Conservation (phyloP, 2,113 vertebrate genomes). For the Carollia perspicillata region DNA sequence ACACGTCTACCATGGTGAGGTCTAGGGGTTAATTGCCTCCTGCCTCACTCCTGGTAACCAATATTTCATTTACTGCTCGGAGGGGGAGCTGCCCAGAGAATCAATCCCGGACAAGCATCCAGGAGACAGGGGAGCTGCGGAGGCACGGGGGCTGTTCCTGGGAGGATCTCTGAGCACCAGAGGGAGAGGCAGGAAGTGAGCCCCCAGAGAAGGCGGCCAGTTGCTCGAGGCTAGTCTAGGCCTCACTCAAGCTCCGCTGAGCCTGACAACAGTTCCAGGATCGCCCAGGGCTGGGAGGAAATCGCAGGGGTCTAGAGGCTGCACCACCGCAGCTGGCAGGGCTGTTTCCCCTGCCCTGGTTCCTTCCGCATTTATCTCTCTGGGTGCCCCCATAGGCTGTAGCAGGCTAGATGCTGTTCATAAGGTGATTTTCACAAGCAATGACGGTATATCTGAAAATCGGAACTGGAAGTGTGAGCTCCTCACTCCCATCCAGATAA, state of each 20-base stretch:
- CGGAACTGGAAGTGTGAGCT: slow-evolving; percentile 68
- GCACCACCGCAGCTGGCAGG: neutral
- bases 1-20: slow-evolving; percentile 60
- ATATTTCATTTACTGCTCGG: slow-evolving; percentile 77
- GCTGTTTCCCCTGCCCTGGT: neutral
- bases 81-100: slow-evolving; percentile 71
- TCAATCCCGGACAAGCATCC: slow-evolving; percentile 64
- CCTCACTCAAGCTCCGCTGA: neutral
- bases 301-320: neutral
- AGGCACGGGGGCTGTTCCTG: neutral
- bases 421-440: slow-evolving; percentile 70
- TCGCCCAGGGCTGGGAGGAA: neutral
- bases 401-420: slow-evolving; percentile 49
- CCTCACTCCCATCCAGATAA: slow-evolving; percentile 44
- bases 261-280: neutral
- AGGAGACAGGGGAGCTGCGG: neutral
- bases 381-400: neutral
- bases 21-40: slow-evolving; percentile 77
- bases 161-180: neutral
- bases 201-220: neutral
- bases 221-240: neutral
- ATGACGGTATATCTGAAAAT: slow-evolving; percentile 63
- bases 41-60: slow-evolving; percentile 69
- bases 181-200: neutral
- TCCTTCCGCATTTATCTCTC: slow-evolving; percentile 24